Evolutionary conservation across 1,140 invertebrate species (phyloP).

Genomic region (Musca domestica): DNA sequence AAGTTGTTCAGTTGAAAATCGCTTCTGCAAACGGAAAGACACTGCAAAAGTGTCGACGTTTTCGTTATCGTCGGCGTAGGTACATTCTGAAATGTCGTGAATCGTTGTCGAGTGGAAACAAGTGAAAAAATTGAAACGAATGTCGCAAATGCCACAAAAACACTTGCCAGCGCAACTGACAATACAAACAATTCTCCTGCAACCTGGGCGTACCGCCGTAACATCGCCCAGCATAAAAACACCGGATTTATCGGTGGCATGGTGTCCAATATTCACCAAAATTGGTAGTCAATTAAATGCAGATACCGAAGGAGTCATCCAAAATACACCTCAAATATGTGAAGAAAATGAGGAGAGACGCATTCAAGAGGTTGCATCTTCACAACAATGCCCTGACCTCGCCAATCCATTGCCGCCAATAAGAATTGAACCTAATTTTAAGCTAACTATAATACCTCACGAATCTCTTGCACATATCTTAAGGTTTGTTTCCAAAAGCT

Average conservation of each 20-base stretch:
- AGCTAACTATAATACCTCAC: background rate
- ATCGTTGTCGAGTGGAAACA: too few relatives aligned
- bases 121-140: too few relatives aligned
- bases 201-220: background rate
- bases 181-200: background rate
- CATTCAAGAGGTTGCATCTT: too few relatives aligned
- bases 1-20: constrained; percentile 4
- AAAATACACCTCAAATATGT: too few relatives aligned
- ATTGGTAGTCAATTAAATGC: background rate
- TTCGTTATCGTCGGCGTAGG: too few relatives aligned
- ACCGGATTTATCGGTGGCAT: constrained; percentile 10
- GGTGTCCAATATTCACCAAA: constrained; percentile 18
- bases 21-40: constrained; percentile 3
- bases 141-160: constrained; percentile 8
- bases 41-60: background rate
- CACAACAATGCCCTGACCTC: too few relatives aligned
- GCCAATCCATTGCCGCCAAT: background rate
- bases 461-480: background rate
- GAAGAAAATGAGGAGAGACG: too few relatives aligned
- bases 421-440: background rate
- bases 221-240: background rate
- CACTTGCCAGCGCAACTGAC: background rate
- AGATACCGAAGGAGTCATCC: too few relatives aligned
- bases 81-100: too few relatives aligned
- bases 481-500: background rate